Percentiles rank a stretch among this genome's conserved stretches.
Conservation (phyloP, 92 coral and sea anemone genomes). For the Parazoanthus swiftii region DNA sequence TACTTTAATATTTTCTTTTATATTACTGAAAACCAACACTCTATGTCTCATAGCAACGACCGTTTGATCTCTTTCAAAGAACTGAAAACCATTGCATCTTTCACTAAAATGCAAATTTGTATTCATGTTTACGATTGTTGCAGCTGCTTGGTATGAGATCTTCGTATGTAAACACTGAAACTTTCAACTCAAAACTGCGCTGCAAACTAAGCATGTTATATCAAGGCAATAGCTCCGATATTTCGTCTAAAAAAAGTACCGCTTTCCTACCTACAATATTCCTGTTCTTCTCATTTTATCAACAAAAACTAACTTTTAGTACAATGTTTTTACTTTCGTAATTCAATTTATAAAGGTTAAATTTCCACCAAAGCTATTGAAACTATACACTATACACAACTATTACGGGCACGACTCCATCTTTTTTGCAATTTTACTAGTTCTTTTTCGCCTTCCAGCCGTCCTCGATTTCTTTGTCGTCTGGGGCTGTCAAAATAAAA, state of each 20-base stretch:
- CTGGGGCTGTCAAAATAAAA: conserved; percentile 46
- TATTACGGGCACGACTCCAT: not conserved
- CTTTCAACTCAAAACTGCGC: not conserved
- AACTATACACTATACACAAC: not conserved
- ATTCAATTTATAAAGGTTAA: not conserved
- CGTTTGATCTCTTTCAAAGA: not conserved
- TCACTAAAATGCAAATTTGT: conserved; percentile 37
- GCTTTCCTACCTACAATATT: not conserved
- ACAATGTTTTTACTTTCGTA: conserved; percentile 1
- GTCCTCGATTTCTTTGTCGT: conserved; percentile 43
- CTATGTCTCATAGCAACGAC: not conserved
- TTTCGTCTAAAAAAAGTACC: not conserved
- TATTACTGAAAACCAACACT: not conserved
- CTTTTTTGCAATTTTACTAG: not conserved
- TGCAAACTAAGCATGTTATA: not conserved
- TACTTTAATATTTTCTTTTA: not conserved
- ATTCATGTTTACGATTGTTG: not conserved
- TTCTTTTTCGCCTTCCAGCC: conserved; percentile 50
- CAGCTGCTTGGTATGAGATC: conserved; percentile 20
- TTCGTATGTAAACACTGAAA: conserved; percentile 10
- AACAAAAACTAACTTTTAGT: not conserved
- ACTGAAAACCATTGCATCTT: not conserved
- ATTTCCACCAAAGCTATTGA: conserved; percentile 1
- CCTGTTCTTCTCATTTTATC: not conserved
- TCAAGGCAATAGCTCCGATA: not conserved